Evolutionary conservation across 1,140 invertebrate species (phyloP).

Genomic region (Conus ventricosus): DNA sequence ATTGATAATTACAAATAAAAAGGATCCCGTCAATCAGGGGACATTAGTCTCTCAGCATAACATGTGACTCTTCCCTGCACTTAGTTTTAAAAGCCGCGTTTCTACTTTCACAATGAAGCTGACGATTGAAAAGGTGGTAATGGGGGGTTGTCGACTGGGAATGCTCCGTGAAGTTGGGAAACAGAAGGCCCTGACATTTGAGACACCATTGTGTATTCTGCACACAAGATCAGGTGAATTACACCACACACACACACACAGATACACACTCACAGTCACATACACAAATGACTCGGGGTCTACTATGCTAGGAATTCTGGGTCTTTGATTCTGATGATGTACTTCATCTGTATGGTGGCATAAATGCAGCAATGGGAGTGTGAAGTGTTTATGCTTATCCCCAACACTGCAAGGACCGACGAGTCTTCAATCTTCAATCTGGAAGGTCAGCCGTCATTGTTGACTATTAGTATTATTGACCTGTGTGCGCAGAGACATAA

Average conservation of each 20-base stretch:
- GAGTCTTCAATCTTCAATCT: no score
- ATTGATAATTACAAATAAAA: neutral
- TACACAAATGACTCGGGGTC: neutral
- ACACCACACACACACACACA: neutral
- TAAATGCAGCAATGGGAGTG: no score
- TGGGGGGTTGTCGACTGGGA: constrained; percentile 59
- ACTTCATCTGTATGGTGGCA: no score
- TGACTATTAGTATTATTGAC: no score
- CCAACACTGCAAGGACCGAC: no score
- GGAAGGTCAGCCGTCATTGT: no score
- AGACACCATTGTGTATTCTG: constrained; percentile 68
- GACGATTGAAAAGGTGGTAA: constrained; percentile 52
- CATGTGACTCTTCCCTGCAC: neutral
- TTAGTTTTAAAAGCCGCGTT: neutral
- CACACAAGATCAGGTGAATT: constrained; percentile 65
- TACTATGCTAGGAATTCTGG: no score
- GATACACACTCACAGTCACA: neutral
- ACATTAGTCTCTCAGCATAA: neutral
- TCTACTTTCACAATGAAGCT: constrained; percentile 61
- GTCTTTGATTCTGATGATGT: no score
- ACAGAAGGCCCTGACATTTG: constrained; percentile 44
- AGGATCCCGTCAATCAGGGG: neutral
- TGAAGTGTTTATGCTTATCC: no score
- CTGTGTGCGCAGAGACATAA: no score
- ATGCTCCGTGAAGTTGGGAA: constrained; percentile 53